These are phyloP conservation scores for Puma concolor DNA, from an alignment of 2,113 vertebrate genomes.

Conservation along the genomic window DNA sequence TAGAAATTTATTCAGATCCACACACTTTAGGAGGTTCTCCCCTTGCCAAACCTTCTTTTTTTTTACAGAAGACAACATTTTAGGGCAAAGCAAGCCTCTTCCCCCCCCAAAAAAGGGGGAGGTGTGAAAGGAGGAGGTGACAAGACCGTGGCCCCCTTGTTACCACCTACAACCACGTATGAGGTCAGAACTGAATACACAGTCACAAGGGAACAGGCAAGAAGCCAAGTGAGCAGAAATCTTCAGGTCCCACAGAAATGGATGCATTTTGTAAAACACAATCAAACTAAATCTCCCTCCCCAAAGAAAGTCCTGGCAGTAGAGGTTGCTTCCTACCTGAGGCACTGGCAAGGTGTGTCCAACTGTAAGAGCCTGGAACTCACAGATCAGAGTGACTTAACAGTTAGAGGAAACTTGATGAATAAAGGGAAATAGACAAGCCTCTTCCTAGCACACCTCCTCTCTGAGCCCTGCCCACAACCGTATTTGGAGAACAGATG, in stretches of 20 bases:
- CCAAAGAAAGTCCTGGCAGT: not conserved
- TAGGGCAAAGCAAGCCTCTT: not conserved
- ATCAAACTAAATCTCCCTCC: not conserved
- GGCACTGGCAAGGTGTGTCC: not conserved
- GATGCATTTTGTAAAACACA: constrained; percentile 8
- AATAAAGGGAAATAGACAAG: constrained; percentile 48
- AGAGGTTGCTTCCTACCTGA: constrained; percentile 59
- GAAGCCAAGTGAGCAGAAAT: not conserved
- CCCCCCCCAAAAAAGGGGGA: not conserved
- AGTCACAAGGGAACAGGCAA: not conserved
- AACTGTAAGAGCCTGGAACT: not conserved
- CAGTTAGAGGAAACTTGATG: not conserved
- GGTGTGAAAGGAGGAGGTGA: not conserved
- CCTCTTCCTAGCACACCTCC: not conserved
- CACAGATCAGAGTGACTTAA: constrained; percentile 4
- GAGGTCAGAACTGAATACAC: not conserved
- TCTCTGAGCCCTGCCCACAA: constrained; percentile 29
- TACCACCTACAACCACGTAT: not conserved
- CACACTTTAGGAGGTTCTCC: not conserved
- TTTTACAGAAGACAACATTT: constrained; percentile 3
- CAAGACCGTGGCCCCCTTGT: not conserved
- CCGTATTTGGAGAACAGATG: not conserved
- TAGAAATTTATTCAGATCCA: not conserved
- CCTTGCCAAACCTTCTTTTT: not conserved
- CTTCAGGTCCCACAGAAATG: not conserved